Base-by-base conservation (phyloP, 2,888 invertebrate genomes). In the Bimastos eiseni region DNA sequence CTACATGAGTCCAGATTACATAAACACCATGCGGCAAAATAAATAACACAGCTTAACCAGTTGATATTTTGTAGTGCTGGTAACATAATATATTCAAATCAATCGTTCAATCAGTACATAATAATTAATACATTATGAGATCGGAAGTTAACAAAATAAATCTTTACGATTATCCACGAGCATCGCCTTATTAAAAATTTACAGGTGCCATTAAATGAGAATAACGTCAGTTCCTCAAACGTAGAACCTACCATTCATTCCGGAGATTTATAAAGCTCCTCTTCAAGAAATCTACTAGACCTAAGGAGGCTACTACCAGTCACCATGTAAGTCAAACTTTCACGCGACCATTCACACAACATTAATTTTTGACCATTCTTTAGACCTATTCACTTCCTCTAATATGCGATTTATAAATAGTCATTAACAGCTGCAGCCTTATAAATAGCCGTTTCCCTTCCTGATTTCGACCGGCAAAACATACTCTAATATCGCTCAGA, bases 141-240 rank as follows among this genome's bases (percentile, higher is more conserved):
- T 70, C 70, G 70, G 70, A 70, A 70, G 70, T n/a, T 70, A 70
- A 70, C 70, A 70, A 70, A 70, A 70, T 70, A 70, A 70, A 70
- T 70, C 70, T 70, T 70, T 70, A 70, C 70, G 70, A n/a, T 11
- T 70, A 70, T 70, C 0, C n/a, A n/a, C 70, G n/a, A 70, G 70
- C 70, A 70, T 70, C 11, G 30, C 30, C 70, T 70, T n/a, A n/a
- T 70, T n/a, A 70, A 11, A 49, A 70, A 70, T 70, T n/a, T 70
- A 70, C 70, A 70, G n/a, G n/a, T 6, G 70, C n/a, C 70, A 70
- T 70, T 70, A 70, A 70, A n/a, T n/a, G n/a, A 70, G n/a, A 70
- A n/a, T 70, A 70, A 70, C 11, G n/a, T n/a, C n/a, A 24, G 24
- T 49, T 49, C 24, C 24, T 5, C 49, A 24, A 49, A 21, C 49